Evolutionary conservation across 2,113 vertebrate species (phyloP), one percentile per base, ranked within the genome.

Genomic region (Chrysemys picta): DNA sequence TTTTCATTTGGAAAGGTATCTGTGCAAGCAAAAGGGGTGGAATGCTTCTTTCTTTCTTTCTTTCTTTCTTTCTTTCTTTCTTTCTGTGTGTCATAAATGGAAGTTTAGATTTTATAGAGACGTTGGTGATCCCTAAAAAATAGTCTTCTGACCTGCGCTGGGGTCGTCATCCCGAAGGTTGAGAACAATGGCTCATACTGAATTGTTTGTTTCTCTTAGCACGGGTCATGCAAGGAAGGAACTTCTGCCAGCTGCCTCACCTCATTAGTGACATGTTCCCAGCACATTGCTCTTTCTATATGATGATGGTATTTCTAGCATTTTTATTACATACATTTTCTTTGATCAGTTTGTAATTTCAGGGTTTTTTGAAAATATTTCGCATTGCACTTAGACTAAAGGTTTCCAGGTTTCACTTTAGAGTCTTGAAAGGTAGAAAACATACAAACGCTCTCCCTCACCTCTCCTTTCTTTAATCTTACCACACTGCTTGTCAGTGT

Each of bases 371-470:
- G 12, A 31, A 59, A 59, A 59, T 31, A 31, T 59, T 59, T 59
- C 12, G 3, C 27, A 59, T 29, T 59, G 31, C 25, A 31, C 57
- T 5, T 27, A 29, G 27, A 21, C 10, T 59, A 22, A 10, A 8
- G 21, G 49, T 10, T 86, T 92, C 35, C 25, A 4, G 3, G 78
- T 92, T 84, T 86, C 53, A 29, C 16, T 9, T 79, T 82, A 78
- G 45, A 0, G 1, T 42, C 85, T 75, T 62, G 38, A 89, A 90
- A 4, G 85, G 84, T 80, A 65, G 54, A 3, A n/a, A 81, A 13
- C 49, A 56, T 12, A 69, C 42, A 29, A 65, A 12, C 29, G 0
- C 0, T 14, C 45, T 72, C 82, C n/a, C 76, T 1, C 0, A 75
- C 57, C 76, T 69, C 80, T 25, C 45, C 1, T 19, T 59, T 50